These are phyloP conservation scores for Ormyrus rosae DNA, from an alignment of 2,888 invertebrate species.

Conservation along the genomic window DNA sequence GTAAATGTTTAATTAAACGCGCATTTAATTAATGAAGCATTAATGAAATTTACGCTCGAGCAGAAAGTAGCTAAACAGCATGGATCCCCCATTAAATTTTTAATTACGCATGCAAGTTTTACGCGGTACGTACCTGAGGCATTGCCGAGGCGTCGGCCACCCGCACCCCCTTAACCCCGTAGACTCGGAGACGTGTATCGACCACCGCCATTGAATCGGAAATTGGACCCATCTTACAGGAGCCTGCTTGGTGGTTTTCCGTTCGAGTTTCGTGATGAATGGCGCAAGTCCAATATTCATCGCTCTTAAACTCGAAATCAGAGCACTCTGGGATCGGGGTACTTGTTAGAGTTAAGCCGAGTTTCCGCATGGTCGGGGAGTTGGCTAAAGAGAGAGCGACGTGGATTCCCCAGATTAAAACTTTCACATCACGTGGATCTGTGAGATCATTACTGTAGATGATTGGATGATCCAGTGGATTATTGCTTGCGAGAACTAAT, in stretches of 20 bases:
- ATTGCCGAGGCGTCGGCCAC: constrained; percentile 80
- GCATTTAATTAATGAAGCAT: too few relatives aligned
- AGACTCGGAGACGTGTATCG: constrained; percentile 81
- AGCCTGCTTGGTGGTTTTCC: constrained; percentile 89
- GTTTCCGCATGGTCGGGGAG: constrained; percentile 74
- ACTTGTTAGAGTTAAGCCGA: constrained; percentile 56
- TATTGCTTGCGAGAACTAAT: constrained; percentile 80
- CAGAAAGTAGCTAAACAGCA: too few relatives aligned
- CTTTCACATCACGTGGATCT: constrained; percentile 81
- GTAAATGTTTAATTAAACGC: too few relatives aligned
- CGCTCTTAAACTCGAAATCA: constrained; percentile 70
- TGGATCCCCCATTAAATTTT: too few relatives aligned
- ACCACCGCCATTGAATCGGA: constrained; percentile 85
- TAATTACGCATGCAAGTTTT: too few relatives aligned
- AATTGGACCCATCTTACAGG: constrained; percentile 87
- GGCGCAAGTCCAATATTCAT: constrained; percentile 86
- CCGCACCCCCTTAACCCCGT: constrained; percentile 78
- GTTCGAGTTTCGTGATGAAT: constrained; percentile 83
- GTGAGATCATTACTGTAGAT: constrained; percentile 87
- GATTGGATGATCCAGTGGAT: constrained; percentile 83
- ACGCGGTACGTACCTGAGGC: constrained; percentile 75
- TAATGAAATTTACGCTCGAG: too few relatives aligned
- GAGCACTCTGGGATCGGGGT: constrained; percentile 59
- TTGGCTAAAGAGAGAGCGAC: constrained; percentile 79
- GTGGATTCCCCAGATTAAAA: constrained; percentile 80